Conservation (phyloP, 2,113 vertebrate genomes). For the Orientallactaga bullata region DNA sequence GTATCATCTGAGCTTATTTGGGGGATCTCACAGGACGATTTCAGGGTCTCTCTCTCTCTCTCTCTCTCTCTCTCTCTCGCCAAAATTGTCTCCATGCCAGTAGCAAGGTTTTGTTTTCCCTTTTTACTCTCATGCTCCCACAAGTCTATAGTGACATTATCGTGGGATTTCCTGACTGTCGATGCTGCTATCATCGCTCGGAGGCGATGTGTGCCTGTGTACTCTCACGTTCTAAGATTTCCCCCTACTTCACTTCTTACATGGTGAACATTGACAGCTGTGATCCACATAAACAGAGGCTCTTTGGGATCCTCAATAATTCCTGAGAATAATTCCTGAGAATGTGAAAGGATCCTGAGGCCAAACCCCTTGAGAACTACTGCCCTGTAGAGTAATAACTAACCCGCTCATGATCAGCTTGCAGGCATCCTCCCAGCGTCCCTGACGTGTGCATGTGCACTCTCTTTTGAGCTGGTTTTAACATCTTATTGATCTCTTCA, state of each 20-base stretch:
- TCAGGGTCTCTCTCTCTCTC: background rate
- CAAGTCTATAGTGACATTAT: background rate
- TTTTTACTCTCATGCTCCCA: background rate
- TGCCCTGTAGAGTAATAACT: background rate
- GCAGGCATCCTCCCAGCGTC: background rate
- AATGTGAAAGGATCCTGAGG: background rate
- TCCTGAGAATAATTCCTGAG: conserved; percentile 29
- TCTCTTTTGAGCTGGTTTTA: conserved; percentile 15
- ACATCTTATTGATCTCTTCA: background rate
- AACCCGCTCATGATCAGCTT: background rate
- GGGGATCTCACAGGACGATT: background rate
- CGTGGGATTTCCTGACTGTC: background rate
- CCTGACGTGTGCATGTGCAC: background rate
- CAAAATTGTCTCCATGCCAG: background rate
- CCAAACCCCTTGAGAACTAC: background rate
- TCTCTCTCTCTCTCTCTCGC: background rate
- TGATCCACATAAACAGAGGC: background rate
- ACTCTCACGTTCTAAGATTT: no score
- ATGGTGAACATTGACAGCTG: background rate
- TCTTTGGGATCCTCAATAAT: background rate
- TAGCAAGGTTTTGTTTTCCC: background rate
- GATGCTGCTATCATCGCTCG: rapidly evolving
- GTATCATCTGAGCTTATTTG: background rate
- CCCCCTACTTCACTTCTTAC: background rate
- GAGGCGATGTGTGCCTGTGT: background rate